Evolutionary conservation across 2,113 vertebrate species (phyloP).

Genomic region (Tiliqua scincoides): DNA sequence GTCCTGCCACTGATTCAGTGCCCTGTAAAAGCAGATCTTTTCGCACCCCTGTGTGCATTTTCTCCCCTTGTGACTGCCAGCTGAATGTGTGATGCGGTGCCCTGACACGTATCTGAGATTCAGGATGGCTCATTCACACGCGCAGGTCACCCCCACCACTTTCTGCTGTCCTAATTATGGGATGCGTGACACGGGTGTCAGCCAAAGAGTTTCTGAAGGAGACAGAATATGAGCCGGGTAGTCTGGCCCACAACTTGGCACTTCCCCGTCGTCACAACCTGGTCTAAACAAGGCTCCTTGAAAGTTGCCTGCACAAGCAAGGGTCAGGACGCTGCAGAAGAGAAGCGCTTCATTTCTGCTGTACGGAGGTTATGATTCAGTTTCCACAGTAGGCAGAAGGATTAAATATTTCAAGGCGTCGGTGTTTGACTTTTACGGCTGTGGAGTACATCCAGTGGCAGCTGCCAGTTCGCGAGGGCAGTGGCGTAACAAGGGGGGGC

Average conservation of each 20-base stretch:
- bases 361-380: background rate
- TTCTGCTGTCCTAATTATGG: too few relatives aligned
- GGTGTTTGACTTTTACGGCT: background rate
- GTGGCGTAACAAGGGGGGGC: too few relatives aligned
- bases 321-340: background rate
- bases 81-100: too few relatives aligned
- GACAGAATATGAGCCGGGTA: background rate
- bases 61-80: too few relatives aligned
- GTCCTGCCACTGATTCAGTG: background rate
- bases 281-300: background rate
- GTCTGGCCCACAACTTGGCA: background rate
- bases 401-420: background rate
- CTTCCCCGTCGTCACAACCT: background rate
- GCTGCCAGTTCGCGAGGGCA: background rate
- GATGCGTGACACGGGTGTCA: too few relatives aligned
- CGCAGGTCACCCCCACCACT: background rate
- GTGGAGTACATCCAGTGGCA: background rate
- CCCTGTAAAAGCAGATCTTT: background rate
- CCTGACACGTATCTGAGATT: too few relatives aligned
- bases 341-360: background rate
- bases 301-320: too few relatives aligned
- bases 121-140: background rate
- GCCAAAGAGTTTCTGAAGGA: background rate
- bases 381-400: background rate
- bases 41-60: too few relatives aligned